phyloP scores from a whole-genome alignment of 2,797 vertebrate species.

The Lutjanus argentimaculatus region DNA sequence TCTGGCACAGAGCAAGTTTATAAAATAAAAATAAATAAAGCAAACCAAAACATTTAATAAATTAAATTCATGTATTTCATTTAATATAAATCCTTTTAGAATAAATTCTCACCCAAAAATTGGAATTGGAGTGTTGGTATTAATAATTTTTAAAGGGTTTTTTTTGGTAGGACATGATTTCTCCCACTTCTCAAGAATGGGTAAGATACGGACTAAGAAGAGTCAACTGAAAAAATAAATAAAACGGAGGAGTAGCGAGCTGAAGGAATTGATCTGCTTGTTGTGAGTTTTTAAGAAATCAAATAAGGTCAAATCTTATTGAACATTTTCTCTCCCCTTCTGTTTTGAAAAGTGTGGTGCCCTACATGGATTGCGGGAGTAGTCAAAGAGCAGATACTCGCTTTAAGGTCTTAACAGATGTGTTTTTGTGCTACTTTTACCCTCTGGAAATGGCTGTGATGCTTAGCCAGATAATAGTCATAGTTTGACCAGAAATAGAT shows the following conservation, averaged over 20 bases:
- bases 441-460: constrained; percentile 55
- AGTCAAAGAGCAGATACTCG: constrained; percentile 40
- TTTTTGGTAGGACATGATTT: too few relatives aligned
- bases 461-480: constrained; percentile 61
- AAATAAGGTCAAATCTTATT: constrained; percentile 51
- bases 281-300: constrained; percentile 38
- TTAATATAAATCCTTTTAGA: too few relatives aligned
- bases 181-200: too few relatives aligned
- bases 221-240: not conserved
- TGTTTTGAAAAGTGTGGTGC: constrained; percentile 16
- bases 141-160: too few relatives aligned
- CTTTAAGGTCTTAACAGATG: constrained; percentile 33
- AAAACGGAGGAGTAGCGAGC: not conserved
- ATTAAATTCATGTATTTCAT: too few relatives aligned
- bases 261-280: constrained; percentile 33
- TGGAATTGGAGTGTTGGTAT: too few relatives aligned
- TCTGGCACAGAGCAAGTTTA: too few relatives aligned
- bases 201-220: not conserved
- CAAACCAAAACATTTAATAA: too few relatives aligned
- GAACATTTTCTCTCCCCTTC: not conserved
- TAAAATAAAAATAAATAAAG: too few relatives aligned
- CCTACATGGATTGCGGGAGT: constrained; percentile 19
- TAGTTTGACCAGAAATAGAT: constrained; percentile 65
- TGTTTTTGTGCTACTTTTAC: constrained; percentile 50
- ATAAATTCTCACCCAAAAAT: too few relatives aligned